These are phyloP conservation scores for Drosophila falleni DNA, from an alignment of 2,888 invertebrate genomes.

Conservation along the genomic window DNA sequence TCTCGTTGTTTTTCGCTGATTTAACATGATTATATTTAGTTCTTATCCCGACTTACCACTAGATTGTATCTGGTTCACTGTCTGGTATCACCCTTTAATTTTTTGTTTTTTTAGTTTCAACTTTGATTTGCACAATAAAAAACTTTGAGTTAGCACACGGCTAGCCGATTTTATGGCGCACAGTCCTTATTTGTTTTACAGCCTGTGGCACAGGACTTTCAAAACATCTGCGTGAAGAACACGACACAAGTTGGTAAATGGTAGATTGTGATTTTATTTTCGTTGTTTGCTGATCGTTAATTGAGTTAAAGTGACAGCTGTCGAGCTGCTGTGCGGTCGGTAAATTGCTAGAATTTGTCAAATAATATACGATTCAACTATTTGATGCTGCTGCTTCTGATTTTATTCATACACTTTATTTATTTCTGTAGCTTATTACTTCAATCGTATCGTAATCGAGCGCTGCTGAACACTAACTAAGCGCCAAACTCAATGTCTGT, in stretches of 20 bases:
- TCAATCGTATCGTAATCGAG: slow-evolving; percentile 59
- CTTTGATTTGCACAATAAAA: slow-evolving; percentile 61
- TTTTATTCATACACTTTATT: slow-evolving; percentile 5
- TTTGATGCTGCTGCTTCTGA: slow-evolving; percentile 21
- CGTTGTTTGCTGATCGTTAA: slow-evolving; percentile 70
- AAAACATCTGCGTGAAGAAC: slow-evolving; percentile 62
- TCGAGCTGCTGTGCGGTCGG: slow-evolving; percentile 34
- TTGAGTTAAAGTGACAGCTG: slow-evolving; percentile 75
- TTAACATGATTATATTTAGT: slow-evolving; percentile 2
- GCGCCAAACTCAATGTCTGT: slow-evolving; percentile 39
- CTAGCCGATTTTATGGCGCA: slow-evolving; percentile 47
- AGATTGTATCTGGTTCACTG: slow-evolving; percentile 8
- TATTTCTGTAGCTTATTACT: slow-evolving; percentile 12
- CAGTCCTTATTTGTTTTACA: slow-evolving; percentile 57
- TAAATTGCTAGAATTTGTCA: slow-evolving; percentile 50
- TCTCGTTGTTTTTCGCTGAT: slow-evolving; percentile 16
- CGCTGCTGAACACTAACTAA: slow-evolving; percentile 66
- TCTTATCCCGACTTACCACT: slow-evolving; percentile 43
- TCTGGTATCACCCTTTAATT: slow-evolving; percentile 14
- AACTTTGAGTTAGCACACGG: slow-evolving; percentile 61
- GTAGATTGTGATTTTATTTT: slow-evolving; percentile 37
- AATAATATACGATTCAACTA: slow-evolving; percentile 52
- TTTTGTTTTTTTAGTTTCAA: slow-evolving; percentile 13
- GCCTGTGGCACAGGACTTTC: slow-evolving; percentile 49
- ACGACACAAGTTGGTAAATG: slow-evolving; percentile 8